phyloP scores from a whole-genome alignment of 2,888 invertebrate species.

The Iselma pallidipennis region DNA sequence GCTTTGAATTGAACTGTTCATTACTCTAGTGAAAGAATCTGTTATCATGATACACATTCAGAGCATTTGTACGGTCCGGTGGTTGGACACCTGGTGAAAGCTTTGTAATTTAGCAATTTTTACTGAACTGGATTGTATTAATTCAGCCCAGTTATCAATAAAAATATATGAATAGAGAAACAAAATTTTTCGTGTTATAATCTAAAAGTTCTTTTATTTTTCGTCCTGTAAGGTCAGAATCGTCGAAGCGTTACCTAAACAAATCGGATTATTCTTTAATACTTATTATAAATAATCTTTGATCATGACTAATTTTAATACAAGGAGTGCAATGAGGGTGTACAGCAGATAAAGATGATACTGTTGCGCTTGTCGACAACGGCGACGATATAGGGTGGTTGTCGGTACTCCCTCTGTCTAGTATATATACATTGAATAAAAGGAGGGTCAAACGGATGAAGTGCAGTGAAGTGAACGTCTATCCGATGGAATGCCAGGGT shows the following conservation, averaged over 20 bases:
- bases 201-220: too few relatives aligned
- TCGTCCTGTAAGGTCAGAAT: neutral
- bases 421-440: neutral
- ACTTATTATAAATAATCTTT: too few relatives aligned
- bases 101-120: slow-evolving; percentile 46
- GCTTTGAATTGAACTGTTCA: neutral
- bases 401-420: neutral
- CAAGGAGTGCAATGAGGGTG: too few relatives aligned
- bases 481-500: slow-evolving; percentile 33
- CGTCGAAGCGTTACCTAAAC: neutral
- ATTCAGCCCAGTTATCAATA: neutral
- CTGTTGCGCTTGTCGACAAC: too few relatives aligned
- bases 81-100: slow-evolving; percentile 39
- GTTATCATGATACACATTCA: slow-evolving; percentile 16
- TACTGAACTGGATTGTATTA: too few relatives aligned
- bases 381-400: neutral
- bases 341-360: too few relatives aligned
- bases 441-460: slow-evolving; percentile 23
- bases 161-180: too few relatives aligned
- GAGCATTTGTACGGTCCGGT: slow-evolving; percentile 25
- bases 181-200: too few relatives aligned
- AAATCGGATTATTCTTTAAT: neutral
- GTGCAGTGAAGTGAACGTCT: slow-evolving; percentile 34
- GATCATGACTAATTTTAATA: neutral
- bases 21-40: slow-evolving; percentile 11